Evolutionary conservation across 2,888 invertebrate species (phyloP).

Genomic region (Petrophora chlorosata): DNA sequence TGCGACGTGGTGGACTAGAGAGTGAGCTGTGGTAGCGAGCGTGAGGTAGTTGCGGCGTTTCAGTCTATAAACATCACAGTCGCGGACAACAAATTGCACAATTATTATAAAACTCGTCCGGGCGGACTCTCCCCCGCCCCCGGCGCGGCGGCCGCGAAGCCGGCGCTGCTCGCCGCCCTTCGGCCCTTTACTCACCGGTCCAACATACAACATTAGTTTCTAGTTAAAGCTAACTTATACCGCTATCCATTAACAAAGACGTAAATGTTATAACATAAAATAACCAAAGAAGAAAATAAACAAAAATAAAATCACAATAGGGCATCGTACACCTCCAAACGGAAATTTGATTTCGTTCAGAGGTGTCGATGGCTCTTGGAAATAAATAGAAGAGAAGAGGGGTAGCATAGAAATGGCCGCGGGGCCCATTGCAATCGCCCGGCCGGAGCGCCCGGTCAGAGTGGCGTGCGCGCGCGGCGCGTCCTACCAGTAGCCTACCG

Average conservation of each 20-base stretch:
- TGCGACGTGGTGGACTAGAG: slow-evolving; percentile 79
- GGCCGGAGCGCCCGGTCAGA: slow-evolving; percentile 81
- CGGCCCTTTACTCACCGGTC: slow-evolving; percentile 61
- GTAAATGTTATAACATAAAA: slow-evolving; percentile 78
- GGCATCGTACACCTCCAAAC: slow-evolving; percentile 61
- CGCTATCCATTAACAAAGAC: slow-evolving; percentile 77
- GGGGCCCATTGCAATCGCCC: slow-evolving; percentile 84
- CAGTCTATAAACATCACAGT: slow-evolving; percentile 88
- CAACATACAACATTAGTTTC: slow-evolving; percentile 64
- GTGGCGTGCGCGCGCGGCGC: slow-evolving; percentile 80
- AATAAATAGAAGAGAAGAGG: slow-evolving; percentile 80
- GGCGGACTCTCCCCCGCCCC: slow-evolving; percentile 60
- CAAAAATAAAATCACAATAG: slow-evolving; percentile 80
- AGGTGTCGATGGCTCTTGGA: slow-evolving; percentile 59
- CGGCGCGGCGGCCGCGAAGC: slow-evolving; percentile 53
- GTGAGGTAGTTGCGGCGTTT: slow-evolving; percentile 84
- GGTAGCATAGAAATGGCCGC: slow-evolving; percentile 80
- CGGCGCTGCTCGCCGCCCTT: slow-evolving; percentile 59
- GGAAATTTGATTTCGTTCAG: slow-evolving; percentile 81
- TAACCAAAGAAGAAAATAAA: slow-evolving; percentile 71
- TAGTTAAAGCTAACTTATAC: slow-evolving; percentile 80
- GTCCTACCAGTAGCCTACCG: slow-evolving; percentile 78
- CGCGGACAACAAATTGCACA: slow-evolving; percentile 84
- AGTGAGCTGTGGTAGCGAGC: slow-evolving; percentile 74
- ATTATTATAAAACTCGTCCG: slow-evolving; percentile 62